Evolutionary conservation across 1,140 invertebrate genomes (phyloP), one percentile per base, ranked within the genome.

Genomic region (Diabrotica virgifera): DNA sequence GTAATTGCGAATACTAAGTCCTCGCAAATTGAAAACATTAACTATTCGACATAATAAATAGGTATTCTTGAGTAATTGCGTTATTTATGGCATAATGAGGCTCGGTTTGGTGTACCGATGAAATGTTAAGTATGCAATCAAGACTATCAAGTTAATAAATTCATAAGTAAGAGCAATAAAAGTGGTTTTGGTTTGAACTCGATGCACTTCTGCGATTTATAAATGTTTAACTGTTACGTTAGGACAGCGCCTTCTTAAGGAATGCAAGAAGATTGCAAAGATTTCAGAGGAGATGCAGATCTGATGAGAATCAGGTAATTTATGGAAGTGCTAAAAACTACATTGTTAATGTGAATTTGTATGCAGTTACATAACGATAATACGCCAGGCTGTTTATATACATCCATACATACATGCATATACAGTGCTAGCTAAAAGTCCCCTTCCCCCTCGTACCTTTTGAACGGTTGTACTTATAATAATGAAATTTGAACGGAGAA

Each of bases 31-130:
- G 24, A 24, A 24, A 24, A 24, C 24, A 24, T 24, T 24, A 24
- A 46, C n/a, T n/a, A 46, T 46, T n/a, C 3, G 40, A n/a, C n/a
- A 46, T 46, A 46, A 46, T 46, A 46, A 46, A 46, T 46, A 46
- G 40, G 40, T 46, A 46, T n/a, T 46, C 40, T 46, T 46, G 40
- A 46, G 40, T 46, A 46, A 46, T 46, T 46, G 40, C n/a, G 40
- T 46, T 46, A 46, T 46, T 46, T 46, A 46, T 46, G 40, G 40
- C n/a, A 46, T 46, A 46, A 46, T 46, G 40, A 46, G 40, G n/a
- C 40, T 46, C 8, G 8, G 40, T 10, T 8, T 46, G 40, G 40
- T 46, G 40, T 46, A n/a, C 40, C 40, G 40, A 46, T 46, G 40
- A 46, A 46, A 46, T 46, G 40, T n/a, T 46, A 46, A 46, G 40